phyloP scores from a whole-genome alignment of 1,140 invertebrate genomes.

The Ips nitidus region DNA sequence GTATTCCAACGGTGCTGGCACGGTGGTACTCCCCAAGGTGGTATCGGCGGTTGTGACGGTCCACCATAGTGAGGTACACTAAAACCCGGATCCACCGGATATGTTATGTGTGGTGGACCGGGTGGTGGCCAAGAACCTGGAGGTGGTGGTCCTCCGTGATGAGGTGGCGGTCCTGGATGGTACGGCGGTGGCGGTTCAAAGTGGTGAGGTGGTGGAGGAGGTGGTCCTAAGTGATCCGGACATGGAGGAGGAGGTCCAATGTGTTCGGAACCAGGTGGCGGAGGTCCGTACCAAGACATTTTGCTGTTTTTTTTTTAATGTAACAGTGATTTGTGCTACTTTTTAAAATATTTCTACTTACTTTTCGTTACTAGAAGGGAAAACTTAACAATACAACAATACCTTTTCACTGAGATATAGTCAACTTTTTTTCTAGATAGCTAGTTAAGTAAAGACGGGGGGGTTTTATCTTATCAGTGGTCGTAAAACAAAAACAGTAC shows the following conservation, averaged over 20 bases:
- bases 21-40: constrained; percentile 1
- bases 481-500: no score
- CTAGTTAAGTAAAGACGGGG: no score
- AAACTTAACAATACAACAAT: no score
- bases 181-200: not conserved
- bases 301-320: not conserved
- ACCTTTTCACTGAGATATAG: no score
- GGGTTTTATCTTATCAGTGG: no score
- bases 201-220: not conserved
- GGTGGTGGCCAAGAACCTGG: not conserved
- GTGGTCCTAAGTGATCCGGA: not conserved
- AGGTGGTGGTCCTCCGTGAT: not conserved
- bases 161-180: not conserved
- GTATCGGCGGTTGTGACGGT: not conserved
- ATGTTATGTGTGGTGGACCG: not conserved
- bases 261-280: constrained; percentile 3
- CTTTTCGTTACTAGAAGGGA: no score
- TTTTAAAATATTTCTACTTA: no score
- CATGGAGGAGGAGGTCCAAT: constrained; percentile 2
- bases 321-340: no score
- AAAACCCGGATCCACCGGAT: not conserved
- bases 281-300: constrained; percentile 3
- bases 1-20: not conserved
- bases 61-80: not conserved
- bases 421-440: not conserved